Evolutionary conservation across 2,888 invertebrate species (phyloP), one percentile per base, ranked within the genome.

Genomic region (Melieria crassipennis): DNA sequence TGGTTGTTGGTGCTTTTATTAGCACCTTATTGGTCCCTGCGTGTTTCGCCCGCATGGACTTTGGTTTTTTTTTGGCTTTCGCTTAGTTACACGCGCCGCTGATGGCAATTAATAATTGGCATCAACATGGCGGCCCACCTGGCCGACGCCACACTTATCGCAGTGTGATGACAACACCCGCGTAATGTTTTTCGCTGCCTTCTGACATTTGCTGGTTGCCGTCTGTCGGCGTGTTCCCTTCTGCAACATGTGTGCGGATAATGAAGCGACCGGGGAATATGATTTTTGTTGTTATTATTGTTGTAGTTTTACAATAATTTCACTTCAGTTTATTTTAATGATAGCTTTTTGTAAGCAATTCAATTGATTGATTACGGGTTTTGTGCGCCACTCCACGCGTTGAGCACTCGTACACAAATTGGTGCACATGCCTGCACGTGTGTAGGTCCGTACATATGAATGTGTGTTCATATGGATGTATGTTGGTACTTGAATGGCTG

Each of bases 361-460:
- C 71, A 71, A 73, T 74, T 76, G 76, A 75, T 76, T 76, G 73
- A 73, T 74, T 75, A 71, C 73, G 73, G 70, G 73, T 56, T 67
- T 61, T 64, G 45, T 43, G 46, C 56, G 1, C 30, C 30, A 30
- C 30, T 30, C 30, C 30, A 30, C 30, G 30, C 30, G 30, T 30
- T 2, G 30, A 30, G 30, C 2, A 30, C 30, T 30, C 30, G 30
- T 30, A 30, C 30, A 30, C 30, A 30, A 30, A 30, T 30, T 30
- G 30, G 30, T 30, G 30, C 30, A 30, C 30, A 30, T 30, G 30
- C 30, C 30, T 30, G 30, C 30, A 30, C 30, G 30, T 30, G 30
- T 30, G 3, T 30, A 30, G 0, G 3, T 30, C 30, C 30, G 30
- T 30, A 30, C 2, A 2, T 30, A 30, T 30, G 30, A 3, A 30